Evolutionary conservation across 2,113 vertebrate species (phyloP).

Genomic region (Tangachromis dhanisi): DNA sequence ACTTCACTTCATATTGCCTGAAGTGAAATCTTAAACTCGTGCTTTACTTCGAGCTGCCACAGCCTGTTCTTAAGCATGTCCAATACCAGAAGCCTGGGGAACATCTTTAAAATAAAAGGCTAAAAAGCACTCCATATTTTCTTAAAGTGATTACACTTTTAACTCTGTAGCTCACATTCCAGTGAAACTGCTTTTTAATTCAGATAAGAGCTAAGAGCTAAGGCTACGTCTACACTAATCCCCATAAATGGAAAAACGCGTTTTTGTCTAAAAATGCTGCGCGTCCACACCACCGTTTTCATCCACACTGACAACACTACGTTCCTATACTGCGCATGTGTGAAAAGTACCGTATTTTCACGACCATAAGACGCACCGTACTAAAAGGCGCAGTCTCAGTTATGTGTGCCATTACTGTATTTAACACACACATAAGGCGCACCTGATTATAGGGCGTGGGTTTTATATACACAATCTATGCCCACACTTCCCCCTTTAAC

Average conservation of each 20-base stretch:
- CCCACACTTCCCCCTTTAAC: background rate
- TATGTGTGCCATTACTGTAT: background rate
- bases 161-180: background rate
- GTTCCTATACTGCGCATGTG: accelerated
- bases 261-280: background rate
- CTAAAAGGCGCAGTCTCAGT: no score
- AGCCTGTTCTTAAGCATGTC: background rate
- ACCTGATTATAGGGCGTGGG: background rate
- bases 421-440: accelerated
- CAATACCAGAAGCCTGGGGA: background rate
- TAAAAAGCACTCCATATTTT: background rate
- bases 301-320: background rate
- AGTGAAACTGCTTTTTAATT: background rate
- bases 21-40: background rate
- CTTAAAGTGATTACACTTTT: background rate
- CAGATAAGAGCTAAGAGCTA: background rate
- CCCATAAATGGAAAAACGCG: accelerated
- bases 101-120: background rate
- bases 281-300: background rate
- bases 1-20: background rate
- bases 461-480: background rate
- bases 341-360: background rate
- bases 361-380: no score
- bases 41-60: accelerated
- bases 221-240: background rate